A percentile compares a stretch with the other conserved stretches of the same genome.
Conservation (phyloP, 2,797 vertebrate genomes). For the Knipowitschia caucasica region DNA sequence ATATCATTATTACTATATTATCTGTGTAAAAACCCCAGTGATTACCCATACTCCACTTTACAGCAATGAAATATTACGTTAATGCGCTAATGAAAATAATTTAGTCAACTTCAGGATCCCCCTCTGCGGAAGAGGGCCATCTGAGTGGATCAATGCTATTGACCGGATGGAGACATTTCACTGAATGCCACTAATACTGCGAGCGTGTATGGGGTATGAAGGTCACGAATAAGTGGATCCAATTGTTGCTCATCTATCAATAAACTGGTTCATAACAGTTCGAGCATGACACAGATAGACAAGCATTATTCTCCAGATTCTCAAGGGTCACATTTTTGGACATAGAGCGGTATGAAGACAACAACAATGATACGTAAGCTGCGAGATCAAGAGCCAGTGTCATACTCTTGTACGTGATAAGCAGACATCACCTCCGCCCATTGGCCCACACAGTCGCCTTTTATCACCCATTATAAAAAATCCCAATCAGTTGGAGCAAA, state of each 20-base stretch:
- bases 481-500: constrained; percentile 97
- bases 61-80: constrained; percentile 56
- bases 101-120: constrained; percentile 71
- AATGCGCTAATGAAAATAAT: constrained; percentile 80
- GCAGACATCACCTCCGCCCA: constrained; percentile 77
- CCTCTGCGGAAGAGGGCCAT: constrained; percentile 68
- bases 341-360: not conserved
- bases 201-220: constrained; percentile 69
- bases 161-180: constrained; percentile 70
- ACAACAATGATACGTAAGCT: constrained; percentile 13
- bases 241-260: constrained; percentile 73
- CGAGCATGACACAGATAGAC: constrained; percentile 47
- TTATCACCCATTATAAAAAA: constrained; percentile 91
- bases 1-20: too few species aligned
- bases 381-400: constrained; percentile 47
- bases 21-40: too few species aligned
- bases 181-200: constrained; percentile 73
- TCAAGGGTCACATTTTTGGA: not conserved
- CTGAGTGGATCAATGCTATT: constrained; percentile 73
- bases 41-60: constrained; percentile 60
- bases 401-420: constrained; percentile 20
- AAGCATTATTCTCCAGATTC: constrained; percentile 7
- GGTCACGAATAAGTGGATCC: constrained; percentile 69
- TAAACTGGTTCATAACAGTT: constrained; percentile 59
- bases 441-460: constrained; percentile 68